Percentiles rank a stretch among this genome's conserved stretches.
phyloP scores from a whole-genome alignment of 1,140 invertebrate species.

The Uloborus diversus region DNA sequence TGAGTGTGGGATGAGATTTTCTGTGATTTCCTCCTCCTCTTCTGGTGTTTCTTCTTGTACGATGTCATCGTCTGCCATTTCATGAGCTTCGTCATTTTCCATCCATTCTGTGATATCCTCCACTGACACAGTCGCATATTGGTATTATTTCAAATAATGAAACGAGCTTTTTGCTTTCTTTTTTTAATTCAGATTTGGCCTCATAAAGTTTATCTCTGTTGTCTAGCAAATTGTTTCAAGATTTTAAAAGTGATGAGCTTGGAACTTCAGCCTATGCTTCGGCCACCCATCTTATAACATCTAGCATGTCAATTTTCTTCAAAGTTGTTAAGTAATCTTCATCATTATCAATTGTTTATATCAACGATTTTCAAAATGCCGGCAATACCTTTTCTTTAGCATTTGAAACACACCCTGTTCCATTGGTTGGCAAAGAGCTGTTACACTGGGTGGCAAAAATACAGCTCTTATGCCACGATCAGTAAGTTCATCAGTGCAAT shows the following conservation, averaged over 20 bases:
- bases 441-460: background rate
- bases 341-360: background rate
- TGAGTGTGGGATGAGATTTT: conserved; percentile 13
- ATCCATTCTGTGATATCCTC: conserved; percentile 5
- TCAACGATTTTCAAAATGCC: conserved; percentile 71
- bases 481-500: background rate
- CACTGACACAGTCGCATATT: background rate
- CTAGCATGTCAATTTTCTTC: conserved; percentile 2
- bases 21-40: background rate
- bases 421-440: background rate
- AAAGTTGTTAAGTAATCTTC: background rate
- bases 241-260: conserved; percentile 1
- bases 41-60: background rate
- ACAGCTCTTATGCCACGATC: background rate
- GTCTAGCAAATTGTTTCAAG: conserved; percentile 2
- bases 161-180: background rate
- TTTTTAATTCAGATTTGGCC: too few species aligned
- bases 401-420: background rate
- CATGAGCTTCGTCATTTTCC: conserved; percentile 3
- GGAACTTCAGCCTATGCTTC: background rate
- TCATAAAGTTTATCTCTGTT: background rate
- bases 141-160: background rate
- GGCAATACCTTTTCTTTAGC: background rate
- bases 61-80: conserved; percentile 10
- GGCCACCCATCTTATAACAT: background rate